Evolutionary conservation across 2,113 vertebrate species (phyloP).

Genomic region (Corythornis vintsioides): DNA sequence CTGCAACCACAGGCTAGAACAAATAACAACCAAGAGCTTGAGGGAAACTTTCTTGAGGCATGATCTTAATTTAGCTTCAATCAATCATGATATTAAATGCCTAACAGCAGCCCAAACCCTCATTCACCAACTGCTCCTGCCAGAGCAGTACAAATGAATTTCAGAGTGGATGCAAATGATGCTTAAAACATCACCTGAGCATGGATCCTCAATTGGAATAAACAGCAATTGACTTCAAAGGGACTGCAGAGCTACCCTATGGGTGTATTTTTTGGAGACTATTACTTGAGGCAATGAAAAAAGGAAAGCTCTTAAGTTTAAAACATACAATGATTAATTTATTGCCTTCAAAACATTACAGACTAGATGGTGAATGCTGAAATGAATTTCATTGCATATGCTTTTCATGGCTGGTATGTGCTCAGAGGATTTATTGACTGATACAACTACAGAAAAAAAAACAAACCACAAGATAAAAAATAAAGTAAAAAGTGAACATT

Average conservation of each 20-base stretch:
- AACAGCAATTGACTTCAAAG: constrained; percentile 40
- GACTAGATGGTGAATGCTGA: not conserved
- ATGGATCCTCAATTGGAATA: not conserved
- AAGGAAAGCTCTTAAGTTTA: not conserved
- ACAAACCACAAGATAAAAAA: not conserved
- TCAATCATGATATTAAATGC: not conserved
- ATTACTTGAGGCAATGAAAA: constrained; percentile 34
- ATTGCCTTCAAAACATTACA: constrained; percentile 25
- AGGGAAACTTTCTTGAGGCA: not conserved
- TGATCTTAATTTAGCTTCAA: not conserved
- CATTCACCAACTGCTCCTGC: not conserved
- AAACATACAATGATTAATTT: not conserved
- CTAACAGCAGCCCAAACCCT: not conserved
- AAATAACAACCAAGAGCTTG: not conserved
- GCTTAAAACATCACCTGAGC: constrained; percentile 13
- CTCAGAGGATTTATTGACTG: not conserved
- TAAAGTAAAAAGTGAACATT: not conserved
- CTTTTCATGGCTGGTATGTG: not conserved
- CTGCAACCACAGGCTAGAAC: not conserved
- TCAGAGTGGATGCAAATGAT: constrained; percentile 46
- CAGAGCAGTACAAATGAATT: not conserved
- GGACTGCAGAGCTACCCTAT: not conserved
- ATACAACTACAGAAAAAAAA: not conserved
- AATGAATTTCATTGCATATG: not conserved
- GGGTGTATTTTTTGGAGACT: not conserved